Percentiles rank a stretch among this genome's conserved stretches.
Evolutionary conservation across 2,113 vertebrate genomes (phyloP).

Genomic region (Tyrannus savana): DNA sequence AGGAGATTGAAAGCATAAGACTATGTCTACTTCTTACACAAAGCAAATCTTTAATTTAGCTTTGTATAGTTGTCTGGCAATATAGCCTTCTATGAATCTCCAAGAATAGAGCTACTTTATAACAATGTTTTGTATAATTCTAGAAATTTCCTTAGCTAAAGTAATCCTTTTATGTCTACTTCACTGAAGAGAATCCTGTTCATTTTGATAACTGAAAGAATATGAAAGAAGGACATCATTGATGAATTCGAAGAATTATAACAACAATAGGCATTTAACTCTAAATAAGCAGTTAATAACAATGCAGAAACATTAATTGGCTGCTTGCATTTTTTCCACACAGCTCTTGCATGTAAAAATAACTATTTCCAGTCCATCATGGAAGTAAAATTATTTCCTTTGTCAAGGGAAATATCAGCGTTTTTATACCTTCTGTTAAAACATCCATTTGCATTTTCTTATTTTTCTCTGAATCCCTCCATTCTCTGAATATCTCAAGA

Average conservation of each 20-base stretch:
- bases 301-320: neutral
- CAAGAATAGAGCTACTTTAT: neutral
- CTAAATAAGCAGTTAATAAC: neutral
- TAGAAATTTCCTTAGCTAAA: neutral
- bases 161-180: neutral
- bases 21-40: neutral
- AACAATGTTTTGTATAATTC: neutral
- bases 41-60: neutral
- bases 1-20: neutral
- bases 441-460: neutral
- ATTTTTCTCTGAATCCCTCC: neutral
- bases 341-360: neutral
- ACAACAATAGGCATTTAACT: neutral
- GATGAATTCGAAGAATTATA: neutral
- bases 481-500: neutral
- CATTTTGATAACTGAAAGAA: neutral
- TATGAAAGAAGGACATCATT: neutral
- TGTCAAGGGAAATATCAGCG: neutral
- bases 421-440: neutral
- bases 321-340: neutral
- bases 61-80: neutral
- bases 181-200: neutral
- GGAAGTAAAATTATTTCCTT: neutral
- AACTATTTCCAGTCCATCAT: neutral
- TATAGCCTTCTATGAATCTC: neutral